A percentile compares a stretch with the other conserved stretches of the same genome.
Conservation (phyloP, 1,140 invertebrate species). For the Phthorimaea operculella region DNA sequence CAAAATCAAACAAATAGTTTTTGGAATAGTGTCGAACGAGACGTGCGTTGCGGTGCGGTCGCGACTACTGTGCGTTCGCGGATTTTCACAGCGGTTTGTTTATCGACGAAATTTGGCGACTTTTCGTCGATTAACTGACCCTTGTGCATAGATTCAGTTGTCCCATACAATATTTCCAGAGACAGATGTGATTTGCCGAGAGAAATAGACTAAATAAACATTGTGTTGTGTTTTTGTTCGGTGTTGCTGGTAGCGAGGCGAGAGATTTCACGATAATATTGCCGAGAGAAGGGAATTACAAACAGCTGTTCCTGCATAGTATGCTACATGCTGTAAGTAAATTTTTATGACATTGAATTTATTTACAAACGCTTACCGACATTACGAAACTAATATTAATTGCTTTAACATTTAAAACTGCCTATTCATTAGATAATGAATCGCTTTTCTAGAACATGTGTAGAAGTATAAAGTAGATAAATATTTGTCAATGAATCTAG, state of each 20-base stretch:
- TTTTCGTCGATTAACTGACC: neutral
- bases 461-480: too few species aligned
- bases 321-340: slow-evolving; percentile 62
- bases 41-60: slow-evolving; percentile 44
- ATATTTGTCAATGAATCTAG: too few species aligned
- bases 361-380: neutral
- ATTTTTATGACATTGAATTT: slow-evolving; percentile 5
- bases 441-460: too few species aligned
- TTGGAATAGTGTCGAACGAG: slow-evolving; percentile 39
- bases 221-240: slow-evolving; percentile 53
- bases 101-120: neutral
- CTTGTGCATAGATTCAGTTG: neutral
- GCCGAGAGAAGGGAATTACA: slow-evolving; percentile 37
- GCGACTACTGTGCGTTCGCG: slow-evolving; percentile 62
- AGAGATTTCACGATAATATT: slow-evolving; percentile 18
- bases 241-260: slow-evolving; percentile 30
- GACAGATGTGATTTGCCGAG: slow-evolving; percentile 21
- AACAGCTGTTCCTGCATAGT: slow-evolving; percentile 55
- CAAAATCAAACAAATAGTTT: slow-evolving; percentile 28
- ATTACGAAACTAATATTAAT: too few species aligned
- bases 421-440: too few species aligned
- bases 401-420: too few species aligned
- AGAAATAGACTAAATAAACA: slow-evolving; percentile 34
- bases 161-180: slow-evolving; percentile 4
- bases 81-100: slow-evolving; percentile 15